Percentiles rank a stretch among this genome's conserved stretches.
Conservation (phyloP, 53 echinoderm and acorn worm species). For the Actinopyga echinites region DNA sequence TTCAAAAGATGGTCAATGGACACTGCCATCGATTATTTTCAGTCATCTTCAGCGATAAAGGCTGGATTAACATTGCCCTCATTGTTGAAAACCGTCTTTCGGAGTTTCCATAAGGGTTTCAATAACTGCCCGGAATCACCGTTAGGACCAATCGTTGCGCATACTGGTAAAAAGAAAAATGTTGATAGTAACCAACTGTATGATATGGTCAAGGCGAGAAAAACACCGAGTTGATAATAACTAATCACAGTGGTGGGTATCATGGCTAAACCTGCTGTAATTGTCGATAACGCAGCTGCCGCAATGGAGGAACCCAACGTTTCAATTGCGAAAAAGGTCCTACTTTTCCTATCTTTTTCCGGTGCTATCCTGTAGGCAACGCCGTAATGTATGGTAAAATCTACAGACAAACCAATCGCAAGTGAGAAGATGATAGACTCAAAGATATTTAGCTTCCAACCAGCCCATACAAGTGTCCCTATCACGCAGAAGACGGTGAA, state of each 20-base stretch:
- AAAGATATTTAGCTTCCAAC: constrained; percentile 78
- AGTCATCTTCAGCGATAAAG: no score
- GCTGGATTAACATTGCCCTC: no score
- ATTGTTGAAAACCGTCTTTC: background rate
- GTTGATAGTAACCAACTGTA: constrained; percentile 73
- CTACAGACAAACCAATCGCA: constrained; percentile 71
- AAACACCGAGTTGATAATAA: constrained; percentile 68
- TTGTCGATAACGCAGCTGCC: constrained; percentile 76
- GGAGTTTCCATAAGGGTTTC: background rate
- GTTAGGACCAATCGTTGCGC: constrained; percentile 69
- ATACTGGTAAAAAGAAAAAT: constrained; percentile 81
- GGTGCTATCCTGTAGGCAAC: constrained; percentile 70
- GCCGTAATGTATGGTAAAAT: constrained; percentile 76
- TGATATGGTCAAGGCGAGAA: constrained; percentile 72
- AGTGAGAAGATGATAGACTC: constrained; percentile 66
- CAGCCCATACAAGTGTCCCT: constrained; percentile 55
- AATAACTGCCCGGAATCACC: constrained; percentile 58
- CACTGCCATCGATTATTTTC: no score
- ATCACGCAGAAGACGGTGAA: constrained; percentile 62
- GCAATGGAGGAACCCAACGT: constrained; percentile 63
- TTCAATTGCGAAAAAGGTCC: constrained; percentile 46
- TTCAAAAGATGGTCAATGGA: no score
- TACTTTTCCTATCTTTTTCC: constrained; percentile 13
- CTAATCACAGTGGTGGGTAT: constrained; percentile 60
- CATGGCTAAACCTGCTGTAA: constrained; percentile 77